Percentiles rank a stretch among this genome's conserved stretches.
Conservation (phyloP, 1,140 invertebrate species). For the Drosophila mojavensis region DNA sequence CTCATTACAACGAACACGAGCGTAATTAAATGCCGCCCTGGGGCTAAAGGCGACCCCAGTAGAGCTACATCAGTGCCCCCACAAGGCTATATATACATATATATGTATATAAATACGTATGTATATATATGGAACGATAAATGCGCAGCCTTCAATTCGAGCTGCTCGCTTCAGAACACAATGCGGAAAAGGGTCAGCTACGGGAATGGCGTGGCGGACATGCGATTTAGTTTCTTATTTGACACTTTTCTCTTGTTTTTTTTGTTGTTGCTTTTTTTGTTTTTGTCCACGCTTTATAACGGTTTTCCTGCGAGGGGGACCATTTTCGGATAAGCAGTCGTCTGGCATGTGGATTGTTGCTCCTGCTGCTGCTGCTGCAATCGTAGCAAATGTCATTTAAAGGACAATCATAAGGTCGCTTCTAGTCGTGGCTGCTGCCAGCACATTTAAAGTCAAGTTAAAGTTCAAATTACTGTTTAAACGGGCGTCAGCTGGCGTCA, state of each 20-base stretch:
- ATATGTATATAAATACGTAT: not conserved
- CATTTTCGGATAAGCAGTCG: slow-evolving; percentile 5
- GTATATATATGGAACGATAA: slow-evolving; percentile 12
- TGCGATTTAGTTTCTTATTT: slow-evolving; percentile 83
- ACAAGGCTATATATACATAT: slow-evolving; percentile 3
- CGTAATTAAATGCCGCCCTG: slow-evolving; percentile 74
- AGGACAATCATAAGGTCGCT: slow-evolving; percentile 77
- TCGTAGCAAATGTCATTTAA: slow-evolving; percentile 77
- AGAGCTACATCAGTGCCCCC: slow-evolving; percentile 48
- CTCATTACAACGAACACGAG: slow-evolving; percentile 79
- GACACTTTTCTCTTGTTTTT: slow-evolving; percentile 65
- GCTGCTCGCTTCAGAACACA: slow-evolving; percentile 33
- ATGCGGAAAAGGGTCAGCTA: slow-evolving; percentile 45
- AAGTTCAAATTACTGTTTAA: slow-evolving; percentile 77
- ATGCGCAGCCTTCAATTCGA: slow-evolving; percentile 35
- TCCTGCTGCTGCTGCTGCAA: slow-evolving; percentile 56
- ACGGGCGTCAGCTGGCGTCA: slow-evolving; percentile 64
- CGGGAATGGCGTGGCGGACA: slow-evolving; percentile 47
- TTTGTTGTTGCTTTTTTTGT: slow-evolving; percentile 36
- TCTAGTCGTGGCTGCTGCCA: slow-evolving; percentile 4
- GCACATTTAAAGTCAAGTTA: slow-evolving; percentile 78
- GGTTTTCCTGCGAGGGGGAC: slow-evolving; percentile 3
- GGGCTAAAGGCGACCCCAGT: slow-evolving; percentile 57
- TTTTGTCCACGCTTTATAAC: slow-evolving; percentile 7
- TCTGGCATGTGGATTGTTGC: slow-evolving; percentile 11